Conservation (phyloP, 2,797 vertebrate species). For the Danio choprae region DNA sequence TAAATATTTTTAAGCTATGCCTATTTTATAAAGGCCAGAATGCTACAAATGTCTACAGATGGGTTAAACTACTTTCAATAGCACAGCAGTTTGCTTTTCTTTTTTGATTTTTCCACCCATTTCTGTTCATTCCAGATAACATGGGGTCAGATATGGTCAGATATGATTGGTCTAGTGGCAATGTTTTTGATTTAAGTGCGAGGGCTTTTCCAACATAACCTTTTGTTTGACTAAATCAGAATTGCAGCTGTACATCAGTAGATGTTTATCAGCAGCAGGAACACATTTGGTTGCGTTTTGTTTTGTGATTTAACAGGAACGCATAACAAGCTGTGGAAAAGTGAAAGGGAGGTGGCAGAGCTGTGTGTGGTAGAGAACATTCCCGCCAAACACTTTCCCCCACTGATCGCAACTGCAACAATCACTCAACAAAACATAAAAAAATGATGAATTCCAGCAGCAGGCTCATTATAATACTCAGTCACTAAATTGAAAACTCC, state of each 20-base stretch:
- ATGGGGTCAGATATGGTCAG: neutral
- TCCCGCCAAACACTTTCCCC: neutral
- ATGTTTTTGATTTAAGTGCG: neutral
- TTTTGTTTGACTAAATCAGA: conserved; percentile 5
- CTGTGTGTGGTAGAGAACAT: neutral
- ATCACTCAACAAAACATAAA: conserved; percentile 10
- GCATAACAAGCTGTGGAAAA: neutral
- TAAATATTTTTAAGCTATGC: too few relatives aligned
- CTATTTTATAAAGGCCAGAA: too few relatives aligned
- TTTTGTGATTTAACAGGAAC: conserved; percentile 16
- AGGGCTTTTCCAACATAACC: conserved; percentile 3
- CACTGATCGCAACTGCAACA: conserved; percentile 2
- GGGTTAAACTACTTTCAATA: neutral
- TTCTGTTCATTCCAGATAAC: neutral
- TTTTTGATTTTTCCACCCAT: neutral
- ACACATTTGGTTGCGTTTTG: neutral
- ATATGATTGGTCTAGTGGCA: conserved; percentile 1
- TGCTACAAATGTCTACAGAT: too few relatives aligned
- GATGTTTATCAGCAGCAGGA: neutral
- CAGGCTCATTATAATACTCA: conserved; percentile 11
- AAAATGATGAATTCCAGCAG: neutral
- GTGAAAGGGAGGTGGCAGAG: neutral
- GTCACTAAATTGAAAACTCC: conserved; percentile 12
- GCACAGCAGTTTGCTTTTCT: neutral
- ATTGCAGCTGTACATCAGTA: neutral